Conservation (phyloP, 2,113 vertebrate genomes). For the Benitochromis conjunctus region DNA sequence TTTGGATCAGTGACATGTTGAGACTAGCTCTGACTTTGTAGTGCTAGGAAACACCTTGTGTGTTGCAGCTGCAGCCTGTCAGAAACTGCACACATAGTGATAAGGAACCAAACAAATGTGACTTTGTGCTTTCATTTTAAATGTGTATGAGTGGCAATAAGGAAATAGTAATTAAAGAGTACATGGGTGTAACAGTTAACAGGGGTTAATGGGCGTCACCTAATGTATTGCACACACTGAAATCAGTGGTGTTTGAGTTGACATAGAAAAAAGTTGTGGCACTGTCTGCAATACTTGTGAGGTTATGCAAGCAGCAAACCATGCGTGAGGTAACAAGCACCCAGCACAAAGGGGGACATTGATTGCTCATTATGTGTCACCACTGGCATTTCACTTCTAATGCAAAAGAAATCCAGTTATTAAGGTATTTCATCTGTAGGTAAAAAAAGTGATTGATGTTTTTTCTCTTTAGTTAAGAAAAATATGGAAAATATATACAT, state of each 20-base stretch:
- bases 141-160: not conserved
- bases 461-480: not conserved
- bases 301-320: not conserved
- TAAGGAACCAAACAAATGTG: not conserved
- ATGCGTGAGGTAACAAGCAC: not conserved
- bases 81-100: not conserved
- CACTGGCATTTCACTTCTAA: not conserved
- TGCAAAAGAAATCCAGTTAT: not conserved
- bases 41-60: conserved; percentile 9
- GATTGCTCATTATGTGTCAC: not conserved
- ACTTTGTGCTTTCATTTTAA: not conserved
- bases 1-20: conserved; percentile 49
- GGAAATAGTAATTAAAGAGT: not conserved
- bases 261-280: not conserved
- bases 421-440: not conserved
- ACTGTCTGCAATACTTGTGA: not conserved
- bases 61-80: not conserved
- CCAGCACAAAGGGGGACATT: not conserved
- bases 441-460: not conserved
- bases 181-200: not conserved
- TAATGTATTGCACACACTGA: not conserved
- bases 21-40: conserved; percentile 38
- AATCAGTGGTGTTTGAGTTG: not conserved
- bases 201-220: not conserved
- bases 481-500: not conserved